Percentiles rank a stretch among this genome's conserved stretches.
phyloP scores from a whole-genome alignment of 2,797 vertebrate genomes.

The Limnodromus scolopaceus region DNA sequence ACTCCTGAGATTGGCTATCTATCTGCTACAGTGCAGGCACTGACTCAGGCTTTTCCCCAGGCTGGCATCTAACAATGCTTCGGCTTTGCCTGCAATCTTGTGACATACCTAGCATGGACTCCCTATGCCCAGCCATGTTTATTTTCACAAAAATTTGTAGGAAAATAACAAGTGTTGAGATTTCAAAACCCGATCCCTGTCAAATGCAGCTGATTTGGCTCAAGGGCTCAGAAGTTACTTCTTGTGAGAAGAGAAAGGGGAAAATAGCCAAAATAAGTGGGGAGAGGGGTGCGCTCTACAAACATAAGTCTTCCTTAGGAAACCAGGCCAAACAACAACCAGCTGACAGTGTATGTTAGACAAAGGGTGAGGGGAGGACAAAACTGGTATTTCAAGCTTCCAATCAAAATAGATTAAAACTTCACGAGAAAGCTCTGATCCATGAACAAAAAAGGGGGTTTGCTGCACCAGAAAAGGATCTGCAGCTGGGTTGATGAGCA shows the following conservation, averaged over 20 bases:
- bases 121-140: not conserved
- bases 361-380: not conserved
- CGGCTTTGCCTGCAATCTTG: not conserved
- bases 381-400: not conserved
- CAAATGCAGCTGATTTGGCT: not conserved
- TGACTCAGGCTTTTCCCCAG: not conserved
- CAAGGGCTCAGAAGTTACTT: not conserved
- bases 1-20: not conserved
- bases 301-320: not conserved
- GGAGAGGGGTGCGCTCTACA: not conserved
- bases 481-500: not conserved
- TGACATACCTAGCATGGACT: not conserved
- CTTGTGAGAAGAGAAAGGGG: not conserved
- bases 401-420: not conserved
- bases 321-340: not conserved
- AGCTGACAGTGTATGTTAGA: not conserved
- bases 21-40: not conserved
- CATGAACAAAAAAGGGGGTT: not conserved
- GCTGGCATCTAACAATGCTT: not conserved
- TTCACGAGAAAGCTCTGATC: not conserved
- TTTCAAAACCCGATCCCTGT: not conserved
- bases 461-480: not conserved
- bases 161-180: not conserved
- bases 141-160: not conserved
- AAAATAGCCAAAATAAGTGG: not conserved